Percentiles rank a stretch among this genome's conserved stretches.
These are phyloP conservation scores for Luscinia megarhynchos DNA, from an alignment of 2,797 vertebrate genomes.

Conservation along the genomic window DNA sequence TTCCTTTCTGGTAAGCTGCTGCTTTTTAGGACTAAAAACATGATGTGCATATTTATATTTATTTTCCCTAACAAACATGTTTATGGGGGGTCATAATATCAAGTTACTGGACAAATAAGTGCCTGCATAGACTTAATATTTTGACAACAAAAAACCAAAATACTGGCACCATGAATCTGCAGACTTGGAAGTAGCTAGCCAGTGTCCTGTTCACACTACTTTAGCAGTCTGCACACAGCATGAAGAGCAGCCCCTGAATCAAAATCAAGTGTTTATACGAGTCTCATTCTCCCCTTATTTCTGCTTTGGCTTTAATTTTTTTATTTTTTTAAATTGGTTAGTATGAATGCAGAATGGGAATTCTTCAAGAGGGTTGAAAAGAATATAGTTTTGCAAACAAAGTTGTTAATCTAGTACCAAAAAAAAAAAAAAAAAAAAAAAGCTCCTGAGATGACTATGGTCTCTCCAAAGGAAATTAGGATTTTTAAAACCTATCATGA, in stretches of 20 bases:
- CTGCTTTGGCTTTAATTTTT: background rate
- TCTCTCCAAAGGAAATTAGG: background rate
- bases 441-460: background rate
- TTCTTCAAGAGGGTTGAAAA: background rate
- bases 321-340: background rate
- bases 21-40: background rate
- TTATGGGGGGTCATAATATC: background rate
- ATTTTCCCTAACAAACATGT: background rate
- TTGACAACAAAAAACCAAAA: background rate
- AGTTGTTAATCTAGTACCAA: background rate
- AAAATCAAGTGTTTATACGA: background rate
- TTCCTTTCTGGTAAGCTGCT: background rate
- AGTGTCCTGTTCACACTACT: background rate
- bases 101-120: background rate
- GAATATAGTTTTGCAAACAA: background rate
- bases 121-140: background rate
- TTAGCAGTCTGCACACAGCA: background rate
- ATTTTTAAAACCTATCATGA: background rate
- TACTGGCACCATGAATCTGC: background rate
- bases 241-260: background rate
- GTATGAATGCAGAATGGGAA: background rate
- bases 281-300: background rate
- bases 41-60: background rate
- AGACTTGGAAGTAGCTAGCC: background rate
- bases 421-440: conserved; percentile 2